Percentiles rank a stretch among this genome's conserved stretches.
Conservation (phyloP, 2,888 invertebrate genomes). For the Drosophila merina region DNA sequence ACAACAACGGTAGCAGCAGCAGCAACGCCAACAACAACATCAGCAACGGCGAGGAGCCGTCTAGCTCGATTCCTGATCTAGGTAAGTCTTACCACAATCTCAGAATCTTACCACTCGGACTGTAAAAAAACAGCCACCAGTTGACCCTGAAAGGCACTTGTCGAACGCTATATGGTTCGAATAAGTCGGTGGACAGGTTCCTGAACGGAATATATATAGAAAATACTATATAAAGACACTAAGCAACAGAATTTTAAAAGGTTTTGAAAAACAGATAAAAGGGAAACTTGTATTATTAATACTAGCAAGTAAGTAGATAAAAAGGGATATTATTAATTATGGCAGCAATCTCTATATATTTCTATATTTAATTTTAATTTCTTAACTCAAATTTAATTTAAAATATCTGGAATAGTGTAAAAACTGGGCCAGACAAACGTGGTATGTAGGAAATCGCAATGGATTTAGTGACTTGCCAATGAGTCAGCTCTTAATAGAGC, state of each 20-base stretch:
- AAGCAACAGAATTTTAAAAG: background rate
- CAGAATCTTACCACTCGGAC: slow-evolving; percentile 2
- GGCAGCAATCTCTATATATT: too few species aligned
- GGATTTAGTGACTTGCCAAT: slow-evolving; percentile 16
- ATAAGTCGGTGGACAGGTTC: slow-evolving; percentile 34
- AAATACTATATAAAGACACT: slow-evolving; percentile 14
- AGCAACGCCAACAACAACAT: slow-evolving; percentile 40
- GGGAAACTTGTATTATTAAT: too few species aligned
- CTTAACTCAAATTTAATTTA: too few species aligned
- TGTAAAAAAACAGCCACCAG: slow-evolving; percentile 52
- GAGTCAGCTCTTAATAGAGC: slow-evolving; percentile 35
- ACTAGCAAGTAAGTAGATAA: too few species aligned
- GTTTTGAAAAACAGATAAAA: too few species aligned
- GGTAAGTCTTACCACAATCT: slow-evolving; percentile 86
- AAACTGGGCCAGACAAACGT: slow-evolving; percentile 2
- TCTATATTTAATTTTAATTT: too few species aligned
- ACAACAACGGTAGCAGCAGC: slow-evolving; percentile 28
- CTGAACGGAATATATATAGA: slow-evolving; percentile 11
- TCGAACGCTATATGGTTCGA: slow-evolving; percentile 36
- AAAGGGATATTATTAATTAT: too few species aligned
- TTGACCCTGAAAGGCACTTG: slow-evolving; percentile 68
- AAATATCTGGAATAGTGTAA: slow-evolving; percentile 9
- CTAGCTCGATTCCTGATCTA: slow-evolving; percentile 94
- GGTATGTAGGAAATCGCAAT: slow-evolving; percentile 40
- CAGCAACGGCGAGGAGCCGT: slow-evolving; percentile 88